Conservation (phyloP, 1,140 invertebrate genomes). For the Mya arenaria region DNA sequence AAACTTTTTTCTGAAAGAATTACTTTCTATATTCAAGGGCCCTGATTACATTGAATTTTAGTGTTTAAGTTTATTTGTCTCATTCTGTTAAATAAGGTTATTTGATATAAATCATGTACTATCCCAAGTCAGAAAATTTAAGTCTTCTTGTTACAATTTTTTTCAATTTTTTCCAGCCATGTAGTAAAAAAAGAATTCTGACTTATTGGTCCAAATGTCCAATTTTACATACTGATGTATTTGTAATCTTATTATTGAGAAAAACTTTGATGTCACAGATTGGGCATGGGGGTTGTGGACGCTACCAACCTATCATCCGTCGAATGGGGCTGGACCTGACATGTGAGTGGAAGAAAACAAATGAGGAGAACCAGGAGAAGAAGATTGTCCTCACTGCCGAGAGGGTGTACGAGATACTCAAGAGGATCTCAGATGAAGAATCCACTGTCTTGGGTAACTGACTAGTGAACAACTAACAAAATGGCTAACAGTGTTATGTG, state of each 20-base stretch:
- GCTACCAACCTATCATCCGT: conserved; percentile 97
- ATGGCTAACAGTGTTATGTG: too few species aligned
- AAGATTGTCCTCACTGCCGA: conserved; percentile 94
- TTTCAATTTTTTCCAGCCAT: neutral
- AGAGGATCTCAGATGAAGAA: conserved; percentile 98
- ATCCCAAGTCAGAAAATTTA: neutral
- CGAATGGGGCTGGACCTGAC: conserved; percentile 94
- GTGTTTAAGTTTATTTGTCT: too few species aligned
- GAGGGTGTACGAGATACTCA: conserved; percentile 97
- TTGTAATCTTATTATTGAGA: neutral
- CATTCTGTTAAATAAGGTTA: neutral
- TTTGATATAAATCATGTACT: neutral
- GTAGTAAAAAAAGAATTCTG: neutral
- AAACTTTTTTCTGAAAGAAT: neutral
- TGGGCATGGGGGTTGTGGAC: conserved; percentile 97
- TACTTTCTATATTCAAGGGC: neutral
- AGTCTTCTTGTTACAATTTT: too few species aligned
- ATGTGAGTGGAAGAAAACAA: conserved; percentile 99
- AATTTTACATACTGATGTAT: neutral
- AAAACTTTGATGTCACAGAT: neutral
- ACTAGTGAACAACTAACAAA: too few species aligned
- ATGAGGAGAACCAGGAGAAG: conserved; percentile 94
- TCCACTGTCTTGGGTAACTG: conserved; percentile 91
- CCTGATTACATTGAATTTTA: neutral
- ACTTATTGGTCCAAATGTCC: neutral